phyloP scores from a whole-genome alignment of 2,113 vertebrate species.

The Triplophysa siluroides region DNA sequence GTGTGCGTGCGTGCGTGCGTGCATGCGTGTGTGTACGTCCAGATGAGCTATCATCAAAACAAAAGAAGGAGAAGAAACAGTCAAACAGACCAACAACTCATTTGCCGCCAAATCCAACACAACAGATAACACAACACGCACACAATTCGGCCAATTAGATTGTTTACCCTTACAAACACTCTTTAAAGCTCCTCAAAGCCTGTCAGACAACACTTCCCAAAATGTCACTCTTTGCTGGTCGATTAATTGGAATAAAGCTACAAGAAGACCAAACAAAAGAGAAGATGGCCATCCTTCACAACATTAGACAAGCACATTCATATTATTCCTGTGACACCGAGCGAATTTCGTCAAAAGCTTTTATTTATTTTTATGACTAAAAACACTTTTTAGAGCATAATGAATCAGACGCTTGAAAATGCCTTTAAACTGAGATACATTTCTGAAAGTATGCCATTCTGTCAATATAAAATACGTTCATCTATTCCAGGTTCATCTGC shows the following conservation, averaged over 20 bases:
- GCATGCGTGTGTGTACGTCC: background rate
- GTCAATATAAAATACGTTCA: no score
- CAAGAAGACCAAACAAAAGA: background rate
- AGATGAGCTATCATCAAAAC: background rate
- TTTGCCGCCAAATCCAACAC: no score
- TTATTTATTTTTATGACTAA: no score
- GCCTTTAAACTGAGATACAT: no score
- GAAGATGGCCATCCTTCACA: no score
- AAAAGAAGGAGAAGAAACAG: background rate
- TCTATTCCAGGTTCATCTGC: no score
- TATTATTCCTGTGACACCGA: no score
- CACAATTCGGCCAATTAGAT: background rate
- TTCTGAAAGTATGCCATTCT: no score
- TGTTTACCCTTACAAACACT: conserved; percentile 10
- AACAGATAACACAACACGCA: background rate
- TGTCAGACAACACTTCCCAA: conserved; percentile 16
- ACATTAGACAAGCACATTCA: no score
- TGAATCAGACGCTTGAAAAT: no score
- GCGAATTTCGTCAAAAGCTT: no score
- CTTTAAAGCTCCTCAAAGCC: background rate
- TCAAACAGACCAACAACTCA: background rate
- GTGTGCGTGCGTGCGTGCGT: background rate
- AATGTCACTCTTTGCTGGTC: conserved; percentile 5
- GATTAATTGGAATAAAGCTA: background rate
- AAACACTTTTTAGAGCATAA: no score